These are phyloP conservation scores for Carlito syrichta DNA, from an alignment of 2,113 vertebrate genomes.

Conservation along the genomic window DNA sequence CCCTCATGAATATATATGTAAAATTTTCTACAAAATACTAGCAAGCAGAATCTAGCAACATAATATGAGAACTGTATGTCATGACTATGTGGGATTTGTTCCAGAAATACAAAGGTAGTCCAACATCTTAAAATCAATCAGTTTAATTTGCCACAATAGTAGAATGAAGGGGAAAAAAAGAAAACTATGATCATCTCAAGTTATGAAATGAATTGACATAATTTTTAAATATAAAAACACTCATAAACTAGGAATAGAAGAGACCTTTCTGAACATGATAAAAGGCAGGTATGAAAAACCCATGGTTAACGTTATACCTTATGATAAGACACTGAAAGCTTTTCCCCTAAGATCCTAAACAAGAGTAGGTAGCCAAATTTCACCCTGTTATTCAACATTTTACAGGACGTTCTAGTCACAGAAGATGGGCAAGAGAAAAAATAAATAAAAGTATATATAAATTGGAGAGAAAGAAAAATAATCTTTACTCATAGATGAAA, in stretches of 20 bases:
- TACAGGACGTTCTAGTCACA: background rate
- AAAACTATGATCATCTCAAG: too few species aligned
- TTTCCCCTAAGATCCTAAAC: background rate
- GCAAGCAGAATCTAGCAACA: background rate
- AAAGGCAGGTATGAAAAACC: background rate
- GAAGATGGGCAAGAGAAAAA: background rate
- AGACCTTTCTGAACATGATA: background rate
- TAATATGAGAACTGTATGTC: background rate
- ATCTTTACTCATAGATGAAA: background rate
- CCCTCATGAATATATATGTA: background rate
- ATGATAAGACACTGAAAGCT: background rate
- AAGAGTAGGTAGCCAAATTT: background rate
- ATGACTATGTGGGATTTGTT: background rate
- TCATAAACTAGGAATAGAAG: background rate
- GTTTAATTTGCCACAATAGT: background rate
- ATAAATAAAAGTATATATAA: background rate
- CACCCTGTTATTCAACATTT: background rate
- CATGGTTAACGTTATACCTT: background rate
- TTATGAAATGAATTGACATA: too few species aligned
- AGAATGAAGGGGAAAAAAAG: background rate
- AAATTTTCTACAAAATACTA: background rate
- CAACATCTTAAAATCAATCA: background rate
- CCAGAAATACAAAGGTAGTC: background rate
- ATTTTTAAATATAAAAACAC: too few species aligned
- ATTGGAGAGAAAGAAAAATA: background rate